These are phyloP conservation scores for Sarcophaga rosellei DNA, from an alignment of 2,888 invertebrate genomes.

Conservation along the genomic window DNA sequence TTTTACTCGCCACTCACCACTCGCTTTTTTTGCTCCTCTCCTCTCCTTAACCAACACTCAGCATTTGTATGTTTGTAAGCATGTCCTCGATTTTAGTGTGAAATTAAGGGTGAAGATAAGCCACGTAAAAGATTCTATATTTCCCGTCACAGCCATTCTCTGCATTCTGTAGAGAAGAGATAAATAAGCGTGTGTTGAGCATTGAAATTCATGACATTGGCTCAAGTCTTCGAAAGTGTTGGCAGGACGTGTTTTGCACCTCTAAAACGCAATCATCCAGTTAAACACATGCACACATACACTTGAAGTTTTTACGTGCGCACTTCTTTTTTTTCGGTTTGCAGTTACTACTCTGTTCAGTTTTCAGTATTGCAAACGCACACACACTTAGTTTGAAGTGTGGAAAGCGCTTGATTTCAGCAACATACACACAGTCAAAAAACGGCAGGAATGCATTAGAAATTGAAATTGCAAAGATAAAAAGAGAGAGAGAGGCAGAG, in stretches of 20 bases:
- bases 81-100: conserved; percentile 34
- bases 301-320: not conserved
- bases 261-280: conserved; percentile 44
- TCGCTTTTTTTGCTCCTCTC: not conserved
- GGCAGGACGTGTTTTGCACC: conserved; percentile 62
- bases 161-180: not conserved
- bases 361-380: not conserved
- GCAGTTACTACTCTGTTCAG: not conserved
- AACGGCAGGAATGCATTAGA: not conserved
- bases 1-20: not conserved
- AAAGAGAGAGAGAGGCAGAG: too few species aligned
- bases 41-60: not conserved
- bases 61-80: conserved; percentile 12
- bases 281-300: conserved; percentile 16
- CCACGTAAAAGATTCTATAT: conserved; percentile 58
- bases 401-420: not conserved
- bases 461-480: not conserved
- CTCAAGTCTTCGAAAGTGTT: conserved; percentile 55
- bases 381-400: not conserved
- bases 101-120: conserved; percentile 63
- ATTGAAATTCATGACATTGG: conserved; percentile 64
- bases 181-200: conserved; percentile 25
- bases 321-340: not conserved
- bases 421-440: conserved; percentile 5
- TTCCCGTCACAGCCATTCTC: not conserved